Percentiles rank a stretch among this genome's conserved stretches.
Evolutionary conservation across 2,888 invertebrate species (phyloP).

Genomic region (Epinotia ramella): DNA sequence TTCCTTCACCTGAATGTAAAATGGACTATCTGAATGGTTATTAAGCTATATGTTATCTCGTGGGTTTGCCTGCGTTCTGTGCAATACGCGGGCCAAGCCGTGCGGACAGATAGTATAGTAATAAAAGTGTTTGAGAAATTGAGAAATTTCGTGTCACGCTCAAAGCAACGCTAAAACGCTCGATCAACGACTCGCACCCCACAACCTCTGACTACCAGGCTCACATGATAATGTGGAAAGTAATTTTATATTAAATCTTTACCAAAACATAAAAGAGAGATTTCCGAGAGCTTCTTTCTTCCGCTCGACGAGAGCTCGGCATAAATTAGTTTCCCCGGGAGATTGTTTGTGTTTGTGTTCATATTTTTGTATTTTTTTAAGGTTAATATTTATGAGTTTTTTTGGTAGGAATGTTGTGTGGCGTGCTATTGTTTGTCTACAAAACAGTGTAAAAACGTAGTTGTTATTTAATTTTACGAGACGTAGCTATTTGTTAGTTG

Average conservation of each 20-base stretch:
- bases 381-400: slow-evolving; percentile 79
- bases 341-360: slow-evolving; percentile 77
- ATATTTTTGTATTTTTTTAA: slow-evolving; percentile 66
- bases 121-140: too few relatives aligned
- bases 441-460: slow-evolving; percentile 11
- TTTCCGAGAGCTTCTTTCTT: slow-evolving; percentile 68
- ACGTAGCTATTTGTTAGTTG: not conserved
- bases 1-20: too few relatives aligned
- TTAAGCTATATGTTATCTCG: too few relatives aligned
- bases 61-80: too few relatives aligned
- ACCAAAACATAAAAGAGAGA: slow-evolving; percentile 80
- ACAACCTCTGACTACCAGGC: slow-evolving; percentile 59
- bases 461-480: not conserved
- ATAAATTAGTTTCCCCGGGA: slow-evolving; percentile 83
- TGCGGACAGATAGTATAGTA: too few relatives aligned
- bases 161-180: slow-evolving; percentile 16
- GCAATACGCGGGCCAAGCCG: too few relatives aligned
- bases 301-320: slow-evolving; percentile 71
- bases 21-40: too few relatives aligned
- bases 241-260: slow-evolving; percentile 84
- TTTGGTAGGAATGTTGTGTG: slow-evolving; percentile 57
- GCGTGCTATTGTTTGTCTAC: slow-evolving; percentile 50
- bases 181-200: slow-evolving; percentile 32
- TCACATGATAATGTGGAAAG: slow-evolving; percentile 81
- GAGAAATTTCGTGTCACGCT: too few relatives aligned